These are phyloP conservation scores for Pogonomyrmex barbatus DNA, from an alignment of 1,140 invertebrate genomes.

Conservation along the genomic window DNA sequence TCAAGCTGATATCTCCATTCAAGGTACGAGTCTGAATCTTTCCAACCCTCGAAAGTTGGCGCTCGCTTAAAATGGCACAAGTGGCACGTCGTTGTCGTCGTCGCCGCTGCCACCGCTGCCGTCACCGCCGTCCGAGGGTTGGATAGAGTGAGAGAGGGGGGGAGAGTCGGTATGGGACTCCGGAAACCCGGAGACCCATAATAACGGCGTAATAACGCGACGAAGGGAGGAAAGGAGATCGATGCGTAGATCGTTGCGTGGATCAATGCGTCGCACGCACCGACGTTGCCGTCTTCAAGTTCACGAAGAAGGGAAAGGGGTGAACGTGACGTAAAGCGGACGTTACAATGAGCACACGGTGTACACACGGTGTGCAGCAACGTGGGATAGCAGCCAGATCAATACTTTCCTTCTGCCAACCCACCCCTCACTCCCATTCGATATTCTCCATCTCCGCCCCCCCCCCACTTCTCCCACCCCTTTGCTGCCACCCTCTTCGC, in stretches of 20 bases:
- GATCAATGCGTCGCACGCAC: slow-evolving; percentile 42
- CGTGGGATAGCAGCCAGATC: slow-evolving; percentile 85
- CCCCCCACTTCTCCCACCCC: not conserved
- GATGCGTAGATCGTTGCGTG: slow-evolving; percentile 25
- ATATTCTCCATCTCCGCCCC: slow-evolving; percentile 55
- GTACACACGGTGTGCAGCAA: slow-evolving; percentile 78
- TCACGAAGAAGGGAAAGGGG: slow-evolving; percentile 48
- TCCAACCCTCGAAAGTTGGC: not conserved
- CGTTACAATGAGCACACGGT: slow-evolving; percentile 68
- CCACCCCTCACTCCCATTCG: slow-evolving; percentile 74
- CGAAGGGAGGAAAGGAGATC: not conserved
- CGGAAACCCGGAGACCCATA: slow-evolving; percentile 24
- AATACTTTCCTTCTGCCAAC: slow-evolving; percentile 86
- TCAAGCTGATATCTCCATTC: slow-evolving; percentile 15
- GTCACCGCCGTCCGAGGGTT: too few relatives aligned
- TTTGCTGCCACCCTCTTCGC: too few relatives aligned
- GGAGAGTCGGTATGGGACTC: not conserved
- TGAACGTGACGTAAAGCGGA: slow-evolving; percentile 50
- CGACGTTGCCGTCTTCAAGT: slow-evolving; percentile 61
- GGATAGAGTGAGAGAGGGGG: too few relatives aligned
- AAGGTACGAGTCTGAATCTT: not conserved
- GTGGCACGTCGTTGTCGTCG: not conserved
- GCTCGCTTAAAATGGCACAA: slow-evolving; percentile 28
- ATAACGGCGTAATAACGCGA: slow-evolving; percentile 6
- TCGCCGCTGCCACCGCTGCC: too few relatives aligned